Evolutionary conservation across 2,113 vertebrate genomes (phyloP), one percentile per base, ranked within the genome.

Genomic region (Dolichallabes microphthalmus): DNA sequence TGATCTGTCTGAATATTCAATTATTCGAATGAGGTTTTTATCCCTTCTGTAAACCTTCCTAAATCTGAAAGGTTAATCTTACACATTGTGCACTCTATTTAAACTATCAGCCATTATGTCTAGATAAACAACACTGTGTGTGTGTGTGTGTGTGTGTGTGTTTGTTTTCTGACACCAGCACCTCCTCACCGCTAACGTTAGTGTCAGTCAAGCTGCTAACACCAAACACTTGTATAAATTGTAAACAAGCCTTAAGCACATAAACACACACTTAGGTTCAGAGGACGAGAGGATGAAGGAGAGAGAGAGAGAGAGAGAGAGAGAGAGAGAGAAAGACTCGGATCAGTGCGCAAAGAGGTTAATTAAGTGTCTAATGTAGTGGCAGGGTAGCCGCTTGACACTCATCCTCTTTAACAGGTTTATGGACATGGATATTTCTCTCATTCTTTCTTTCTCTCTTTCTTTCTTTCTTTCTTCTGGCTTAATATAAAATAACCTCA

Each of bases 281-380:
- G 32, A 30, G 66, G 35, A 12, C n/a, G 45, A 64, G 30, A 75
- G 35, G n/a, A 53, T 14, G 32, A 45, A 22, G 27, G 84, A 20
- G 35, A 69, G 68, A 57, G 45, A 69, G 82, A 71, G 45, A 75
- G 80, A 86, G 83, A 60, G 58, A 50, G 57, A 63, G 66, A 64
- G n/a, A 58, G 30, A 73, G 66, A 82, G 83, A 73, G n/a, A n/a
- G n/a, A n/a, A n/a, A n/a, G 83, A 63, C 88, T 88, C 89, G 86
- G 69, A 88, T 90, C 74, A 82, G 85, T 6, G 61, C 88, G 88
- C 91, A 89, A 89, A 82, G 86, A 92, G 92, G 92, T 93, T 93
- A 93, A 94, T 93, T 91, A 93, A 92, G 90, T 92, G 90, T 92
- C 89, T 91, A 91, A 92, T 92, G 82, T 85, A 90, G 89, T 71